Evolutionary conservation across 2,888 invertebrate species (phyloP), one percentile per base, ranked within the genome.

Genomic region (Esperia sulphurella): DNA sequence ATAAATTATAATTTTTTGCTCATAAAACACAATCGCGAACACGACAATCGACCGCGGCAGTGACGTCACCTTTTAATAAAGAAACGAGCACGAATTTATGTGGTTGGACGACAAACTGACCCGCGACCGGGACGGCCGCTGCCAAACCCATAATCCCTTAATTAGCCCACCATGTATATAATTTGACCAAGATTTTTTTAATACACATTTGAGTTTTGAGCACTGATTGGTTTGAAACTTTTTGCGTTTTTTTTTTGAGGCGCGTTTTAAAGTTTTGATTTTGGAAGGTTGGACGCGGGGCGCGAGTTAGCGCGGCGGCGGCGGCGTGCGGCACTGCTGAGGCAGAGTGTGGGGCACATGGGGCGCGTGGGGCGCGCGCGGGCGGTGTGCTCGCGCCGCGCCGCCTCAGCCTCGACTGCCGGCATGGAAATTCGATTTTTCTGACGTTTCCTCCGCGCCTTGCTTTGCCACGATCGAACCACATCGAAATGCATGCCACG

Each of bases 371-470:
- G 72, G 80, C 81, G 80, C 83, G 39, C 39, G 39, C 39, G 39
- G 39, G 39, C 39, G 3, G 39, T 14, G 14, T 39, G 79, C 72
- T 73, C 62, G 81, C 88, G 83, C 83, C 84, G 74, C 88, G 88
- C 86, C 88, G 85, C 84, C 86, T 82, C 72, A 75, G 68, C 76
- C 77, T 75, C 86, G 84, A 88, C 89, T 89, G 89, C 79, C 86
- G 85, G 74, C 84, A 81, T 84, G 85, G 81, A 85, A 87, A 86
- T 88, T 88, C 88, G 88, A 88, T 89, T 88, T 88, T 87, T 83
- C 85, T 86, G 86, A 86, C 87, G 83, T 87, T 86, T 88, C 85
- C 87, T 86, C 88, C 88, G 85, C 88, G 83, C 88, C 88, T 88
- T 80, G 76, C 72, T 73, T 71, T 60, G 64, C 79, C 75, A 74